Base-by-base conservation (phyloP, 2,113 vertebrate species). In the Carassius gibelio region DNA sequence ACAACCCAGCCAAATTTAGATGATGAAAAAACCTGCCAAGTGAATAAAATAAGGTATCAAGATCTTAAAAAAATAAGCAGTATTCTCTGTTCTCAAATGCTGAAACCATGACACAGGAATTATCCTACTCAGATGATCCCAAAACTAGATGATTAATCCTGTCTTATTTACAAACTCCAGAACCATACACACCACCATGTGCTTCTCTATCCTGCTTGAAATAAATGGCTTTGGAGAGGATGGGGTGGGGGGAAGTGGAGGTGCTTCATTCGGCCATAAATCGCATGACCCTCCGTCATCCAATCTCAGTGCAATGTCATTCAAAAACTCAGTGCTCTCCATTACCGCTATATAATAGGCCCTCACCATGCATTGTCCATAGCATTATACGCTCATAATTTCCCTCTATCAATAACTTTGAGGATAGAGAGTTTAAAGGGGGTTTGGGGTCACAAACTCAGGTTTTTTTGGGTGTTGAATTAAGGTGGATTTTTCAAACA, bases 291-390 rank as follows among this genome's bases (percentile, higher is more conserved):
- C 91, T 93, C 92, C 34, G 91, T 94, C 93, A 93, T 94, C 93
- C 93, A 95, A 94, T 95, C 92, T 93, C 91, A 87, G 86, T 86
- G 94, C 93, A 95, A 94, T 94, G 93, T 94, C 95, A 94, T 95
- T 95, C 93, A 94, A 94, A 94, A 87, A 86, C 91, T 89, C 90
- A 13, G 42, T 90, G 87, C 94, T 90, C 94, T 95, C 93, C 91
- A 94, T 95, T 95, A 95, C 92, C 90, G 26, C 85, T 81, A 88
- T 91, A 94, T 95, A 95, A 95, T 93, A 93, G 94, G 84, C 92
- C 94, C 88, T 91, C 92, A 89, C 90, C 92, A 91, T 93, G 92
- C 94, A 93, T 92, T 94, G 93, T 93, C 93, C 92, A 89, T 90
- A 91, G 88, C 91, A 95, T 94, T 95, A 94, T 95, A 93, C 92